A percentile compares a stretch with the other conserved stretches of the same genome.
phyloP scores from a whole-genome alignment of 2,888 invertebrate species.

The Leptinotarsa juncta region DNA sequence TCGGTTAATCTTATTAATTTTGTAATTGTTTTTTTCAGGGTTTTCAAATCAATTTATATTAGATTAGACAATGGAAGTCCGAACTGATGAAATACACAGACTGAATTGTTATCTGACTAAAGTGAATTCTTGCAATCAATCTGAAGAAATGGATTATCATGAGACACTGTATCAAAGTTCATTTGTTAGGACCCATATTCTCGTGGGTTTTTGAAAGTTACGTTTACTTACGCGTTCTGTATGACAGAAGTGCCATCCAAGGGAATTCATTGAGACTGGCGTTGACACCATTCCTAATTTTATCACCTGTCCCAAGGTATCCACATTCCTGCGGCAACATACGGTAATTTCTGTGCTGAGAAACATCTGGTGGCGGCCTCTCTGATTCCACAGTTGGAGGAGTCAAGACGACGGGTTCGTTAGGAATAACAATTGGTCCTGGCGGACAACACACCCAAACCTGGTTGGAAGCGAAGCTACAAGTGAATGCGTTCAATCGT shows the following conservation, averaged over 20 bases:
- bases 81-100: too few species aligned
- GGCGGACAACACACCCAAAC: constrained; percentile 71
- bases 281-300: constrained; percentile 63
- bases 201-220: too few species aligned
- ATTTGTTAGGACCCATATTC: too few species aligned
- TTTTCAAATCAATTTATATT: too few species aligned
- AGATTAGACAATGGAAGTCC: too few species aligned
- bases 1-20: too few species aligned
- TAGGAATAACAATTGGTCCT: constrained; percentile 36
- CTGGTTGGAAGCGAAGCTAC: constrained; percentile 62
- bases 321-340: constrained; percentile 70
- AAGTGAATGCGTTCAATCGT: constrained; percentile 54
- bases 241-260: constrained; percentile 78
- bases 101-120: too few species aligned
- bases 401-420: background rate
- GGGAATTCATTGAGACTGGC: constrained; percentile 73
- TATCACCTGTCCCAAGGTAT: constrained; percentile 63
- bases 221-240: constrained; percentile 43
- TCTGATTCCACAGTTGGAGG: background rate
- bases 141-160: too few species aligned
- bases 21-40: too few species aligned
- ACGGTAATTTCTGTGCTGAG: constrained; percentile 59
- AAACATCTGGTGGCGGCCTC: constrained; percentile 58
- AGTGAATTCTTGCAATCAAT: too few species aligned
- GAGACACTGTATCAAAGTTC: too few species aligned